Conservation (phyloP, 2,888 invertebrate genomes). For the Boloria euphrosyne region DNA sequence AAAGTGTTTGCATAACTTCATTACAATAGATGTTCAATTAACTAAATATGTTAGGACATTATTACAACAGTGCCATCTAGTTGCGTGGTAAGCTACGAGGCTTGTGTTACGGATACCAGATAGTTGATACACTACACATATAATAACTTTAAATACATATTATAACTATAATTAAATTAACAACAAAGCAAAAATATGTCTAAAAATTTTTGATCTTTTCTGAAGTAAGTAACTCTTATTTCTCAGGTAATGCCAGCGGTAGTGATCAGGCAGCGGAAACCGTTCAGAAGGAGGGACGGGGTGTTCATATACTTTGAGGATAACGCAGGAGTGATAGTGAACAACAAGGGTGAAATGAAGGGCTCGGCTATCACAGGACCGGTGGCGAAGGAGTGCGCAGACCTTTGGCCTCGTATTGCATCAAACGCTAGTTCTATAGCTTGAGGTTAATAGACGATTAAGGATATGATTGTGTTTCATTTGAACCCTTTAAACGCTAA, state of each 20-base stretch:
- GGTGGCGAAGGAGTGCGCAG: slow-evolving; percentile 99
- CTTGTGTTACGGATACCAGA: too few species aligned
- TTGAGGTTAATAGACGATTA: slow-evolving; percentile 66
- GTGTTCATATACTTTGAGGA: slow-evolving; percentile 99
- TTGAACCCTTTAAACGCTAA: neutral
- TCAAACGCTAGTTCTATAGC: slow-evolving; percentile 99
- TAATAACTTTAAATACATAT: too few species aligned
- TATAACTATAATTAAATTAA: too few species aligned
- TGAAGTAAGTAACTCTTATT: neutral
- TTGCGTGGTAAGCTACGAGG: too few species aligned
- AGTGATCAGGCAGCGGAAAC: slow-evolving; percentile 98
- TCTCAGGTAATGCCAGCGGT: slow-evolving; percentile 98
- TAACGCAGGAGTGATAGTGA: slow-evolving; percentile 99
- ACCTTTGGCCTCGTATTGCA: slow-evolving; percentile 99
- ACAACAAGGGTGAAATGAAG: slow-evolving; percentile 99
- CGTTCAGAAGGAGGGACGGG: slow-evolving; percentile 99
- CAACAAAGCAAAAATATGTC: too few species aligned
- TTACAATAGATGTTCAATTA: too few species aligned
- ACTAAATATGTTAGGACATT: too few species aligned
- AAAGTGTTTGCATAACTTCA: too few species aligned
- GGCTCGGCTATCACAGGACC: slow-evolving; percentile 99
- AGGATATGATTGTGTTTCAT: slow-evolving; percentile 38
- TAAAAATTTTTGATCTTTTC: neutral
- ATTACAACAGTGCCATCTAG: too few species aligned
- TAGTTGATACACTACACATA: too few species aligned